Evolutionary conservation across 1,140 invertebrate species (phyloP), one percentile per base, ranked within the genome.

Genomic region (Pachypsylla venusta): DNA sequence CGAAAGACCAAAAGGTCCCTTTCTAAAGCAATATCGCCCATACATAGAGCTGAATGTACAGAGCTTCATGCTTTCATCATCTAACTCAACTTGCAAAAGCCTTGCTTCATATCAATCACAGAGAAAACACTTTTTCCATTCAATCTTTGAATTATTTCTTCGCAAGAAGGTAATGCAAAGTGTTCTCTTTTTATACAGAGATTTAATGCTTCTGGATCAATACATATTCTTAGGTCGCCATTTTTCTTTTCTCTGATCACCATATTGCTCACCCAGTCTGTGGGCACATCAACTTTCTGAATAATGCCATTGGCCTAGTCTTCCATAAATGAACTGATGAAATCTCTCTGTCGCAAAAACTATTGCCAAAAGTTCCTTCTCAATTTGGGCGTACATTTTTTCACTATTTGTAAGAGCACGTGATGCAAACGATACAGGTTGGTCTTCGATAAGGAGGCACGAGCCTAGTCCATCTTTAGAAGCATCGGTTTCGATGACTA

Each of bases 171-270:
- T 16, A 75, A 63, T 42, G 65, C 65, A 67, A 66, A 70, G 62
- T 69, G 64, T 64, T 70, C 66, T 25, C 71, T 59, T 62, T 69
- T 70, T n/a, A 77, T 70, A 30, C 10, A 56, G 22, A 53, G 61
- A 25, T 53, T 30, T 16, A 58, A 25, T 1, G 25, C 25, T 53
- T 13, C 13, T 5, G 74, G 75, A 65, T 78, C 74, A n/a, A 79
- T 60, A 63, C 74, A 77, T 22, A 79, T 66, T 57, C 74, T 61
- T 7, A 76, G 53, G 25, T 67, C 60, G 25, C 68, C 68, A 66
- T 74, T 69, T 25, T 62, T 59, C 69, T 74, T 73, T 35, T 64
- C 61, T 0, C 68, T 67, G 2, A 65, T 48, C 0, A 74, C 62
- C 35, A 70, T 60, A 14, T 70, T 69, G 25, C 66, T 63, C 22